These are phyloP conservation scores for Vipera latastei DNA, from an alignment of 2,797 vertebrate species.

Conservation along the genomic window DNA sequence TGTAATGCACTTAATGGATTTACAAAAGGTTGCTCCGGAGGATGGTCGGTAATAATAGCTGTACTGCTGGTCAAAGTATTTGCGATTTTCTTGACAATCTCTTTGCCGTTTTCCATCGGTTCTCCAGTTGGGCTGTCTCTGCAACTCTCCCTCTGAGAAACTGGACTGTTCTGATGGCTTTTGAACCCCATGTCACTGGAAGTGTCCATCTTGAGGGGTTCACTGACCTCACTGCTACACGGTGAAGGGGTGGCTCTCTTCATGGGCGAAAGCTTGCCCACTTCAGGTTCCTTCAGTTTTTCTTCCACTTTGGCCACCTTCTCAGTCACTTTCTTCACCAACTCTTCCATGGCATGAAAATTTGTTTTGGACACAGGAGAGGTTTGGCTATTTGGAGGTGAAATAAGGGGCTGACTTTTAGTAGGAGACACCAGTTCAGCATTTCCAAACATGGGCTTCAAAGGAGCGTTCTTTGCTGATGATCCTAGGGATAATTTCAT, in stretches of 20 bases:
- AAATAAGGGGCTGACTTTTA: constrained; percentile 86
- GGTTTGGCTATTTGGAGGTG: constrained; percentile 87
- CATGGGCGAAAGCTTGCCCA: constrained; percentile 80
- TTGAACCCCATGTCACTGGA: constrained; percentile 80
- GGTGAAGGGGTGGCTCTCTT: constrained; percentile 88
- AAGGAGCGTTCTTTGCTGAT: constrained; percentile 83
- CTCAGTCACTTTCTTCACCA: constrained; percentile 97
- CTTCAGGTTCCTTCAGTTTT: constrained; percentile 88
- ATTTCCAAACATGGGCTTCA: constrained; percentile 89
- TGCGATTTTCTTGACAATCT: constrained; percentile 76
- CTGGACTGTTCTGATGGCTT: constrained; percentile 82
- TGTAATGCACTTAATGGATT: constrained; percentile 97
- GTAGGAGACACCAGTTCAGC: constrained; percentile 85
- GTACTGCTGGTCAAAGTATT: constrained; percentile 85
- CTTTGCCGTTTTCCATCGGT: constrained; percentile 85
- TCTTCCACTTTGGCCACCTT: constrained; percentile 97
- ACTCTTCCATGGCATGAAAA: constrained; percentile 97
- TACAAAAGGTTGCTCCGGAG: constrained; percentile 95
- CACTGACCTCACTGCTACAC: constrained; percentile 87
- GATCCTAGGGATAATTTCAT: constrained; percentile 95
- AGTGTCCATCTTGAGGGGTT: constrained; percentile 80
- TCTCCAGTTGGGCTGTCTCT: constrained; percentile 81
- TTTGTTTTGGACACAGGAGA: constrained; percentile 94
- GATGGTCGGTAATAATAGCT: constrained; percentile 97
- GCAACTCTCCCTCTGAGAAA: constrained; percentile 77